A percentile compares a stretch with the other conserved stretches of the same genome.
Conservation (phyloP, 2,113 vertebrate genomes). For the Brachypodius melanocephalos region DNA sequence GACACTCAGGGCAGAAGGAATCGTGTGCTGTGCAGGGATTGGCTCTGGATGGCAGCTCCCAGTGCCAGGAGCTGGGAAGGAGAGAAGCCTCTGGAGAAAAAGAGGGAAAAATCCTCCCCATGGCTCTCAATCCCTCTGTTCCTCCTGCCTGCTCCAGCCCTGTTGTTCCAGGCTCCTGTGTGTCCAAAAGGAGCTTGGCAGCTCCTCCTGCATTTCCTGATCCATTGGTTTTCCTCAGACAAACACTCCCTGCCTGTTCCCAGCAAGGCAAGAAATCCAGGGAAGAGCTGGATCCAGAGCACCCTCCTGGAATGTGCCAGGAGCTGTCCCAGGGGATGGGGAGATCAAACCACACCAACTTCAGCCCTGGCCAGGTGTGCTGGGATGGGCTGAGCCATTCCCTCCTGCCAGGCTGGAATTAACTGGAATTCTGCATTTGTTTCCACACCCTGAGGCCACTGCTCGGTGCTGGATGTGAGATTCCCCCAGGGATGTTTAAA, state of each 20-base stretch:
- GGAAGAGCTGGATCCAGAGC: neutral
- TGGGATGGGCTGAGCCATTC: neutral
- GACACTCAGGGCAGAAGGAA: neutral
- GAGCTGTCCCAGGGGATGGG: accelerated
- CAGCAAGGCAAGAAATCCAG: neutral
- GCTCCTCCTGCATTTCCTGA: neutral
- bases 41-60: neutral
- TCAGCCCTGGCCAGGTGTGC: neutral
- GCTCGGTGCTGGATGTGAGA: neutral
- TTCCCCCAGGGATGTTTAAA: neutral
- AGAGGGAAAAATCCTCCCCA: neutral
- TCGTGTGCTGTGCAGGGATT: neutral
- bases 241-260: neutral
- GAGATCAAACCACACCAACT: neutral
- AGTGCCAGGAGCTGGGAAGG: neutral
- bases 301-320: neutral
- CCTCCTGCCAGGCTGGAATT: neutral
- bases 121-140: neutral
- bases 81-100: neutral
- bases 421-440: neutral
- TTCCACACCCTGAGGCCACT: neutral
- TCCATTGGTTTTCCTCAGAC: neutral
- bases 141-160: neutral
- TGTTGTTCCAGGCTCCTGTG: accelerated
- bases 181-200: neutral